phyloP scores from a whole-genome alignment of 2,888 invertebrate genomes.

The Xanthia togata region DNA sequence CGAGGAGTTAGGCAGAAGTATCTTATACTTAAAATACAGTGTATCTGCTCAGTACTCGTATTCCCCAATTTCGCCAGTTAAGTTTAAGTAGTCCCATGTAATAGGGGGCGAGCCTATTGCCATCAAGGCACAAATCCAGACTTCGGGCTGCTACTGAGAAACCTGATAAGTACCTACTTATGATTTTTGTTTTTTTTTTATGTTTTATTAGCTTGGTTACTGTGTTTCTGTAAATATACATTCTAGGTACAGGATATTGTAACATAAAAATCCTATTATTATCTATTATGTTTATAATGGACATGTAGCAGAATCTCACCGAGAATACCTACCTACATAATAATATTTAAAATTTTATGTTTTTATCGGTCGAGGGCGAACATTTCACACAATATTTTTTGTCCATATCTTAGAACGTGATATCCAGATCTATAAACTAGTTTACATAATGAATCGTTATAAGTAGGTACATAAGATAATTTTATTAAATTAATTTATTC shows the following conservation, averaged over 20 bases:
- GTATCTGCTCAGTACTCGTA: no score
- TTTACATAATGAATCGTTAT: not conserved
- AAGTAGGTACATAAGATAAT: not conserved
- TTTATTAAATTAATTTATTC: not conserved
- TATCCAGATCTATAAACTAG: not conserved
- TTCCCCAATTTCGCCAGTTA: not conserved
- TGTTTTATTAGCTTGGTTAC: no score
- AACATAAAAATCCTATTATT: not conserved
- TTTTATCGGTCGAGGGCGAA: not conserved
- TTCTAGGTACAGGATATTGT: not conserved
- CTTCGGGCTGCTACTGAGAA: not conserved
- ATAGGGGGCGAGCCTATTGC: not conserved
- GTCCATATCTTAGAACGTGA: not conserved
- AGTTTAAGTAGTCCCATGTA: no score
- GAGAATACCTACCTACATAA: not conserved
- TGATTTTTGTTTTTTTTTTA: no score
- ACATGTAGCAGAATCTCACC: not conserved
- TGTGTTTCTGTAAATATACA: not conserved
- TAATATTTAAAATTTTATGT: not conserved
- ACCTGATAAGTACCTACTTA: not conserved
- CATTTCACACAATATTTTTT: not conserved
- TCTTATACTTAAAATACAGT: not conserved
- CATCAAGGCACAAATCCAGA: not conserved
- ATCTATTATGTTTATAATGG: not conserved
- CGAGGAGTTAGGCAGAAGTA: not conserved